phyloP scores from a whole-genome alignment of 2,113 vertebrate genomes.

The Tricholaema leucomelas region DNA sequence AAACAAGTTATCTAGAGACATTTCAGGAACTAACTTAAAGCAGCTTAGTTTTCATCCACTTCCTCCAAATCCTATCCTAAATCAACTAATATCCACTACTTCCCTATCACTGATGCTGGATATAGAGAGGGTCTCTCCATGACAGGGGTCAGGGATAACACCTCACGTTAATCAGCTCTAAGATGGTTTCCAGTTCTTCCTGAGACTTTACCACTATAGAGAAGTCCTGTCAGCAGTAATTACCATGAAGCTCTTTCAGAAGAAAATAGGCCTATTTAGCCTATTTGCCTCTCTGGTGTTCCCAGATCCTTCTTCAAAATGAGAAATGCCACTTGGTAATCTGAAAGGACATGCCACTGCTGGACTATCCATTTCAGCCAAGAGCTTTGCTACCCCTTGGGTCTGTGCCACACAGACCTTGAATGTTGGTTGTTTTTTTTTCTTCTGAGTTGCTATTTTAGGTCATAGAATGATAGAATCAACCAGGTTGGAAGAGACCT shows the following conservation, averaged over 20 bases:
- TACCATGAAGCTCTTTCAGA: not conserved
- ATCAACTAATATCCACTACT: not conserved
- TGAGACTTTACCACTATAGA: not conserved
- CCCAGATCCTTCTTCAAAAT: not conserved
- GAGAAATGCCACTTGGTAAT: not conserved
- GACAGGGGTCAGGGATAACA: constrained; percentile 32
- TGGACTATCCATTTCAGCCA: not conserved
- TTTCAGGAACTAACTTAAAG: not conserved
- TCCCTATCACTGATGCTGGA: not conserved
- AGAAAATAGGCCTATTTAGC: not conserved
- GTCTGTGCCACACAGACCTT: not conserved
- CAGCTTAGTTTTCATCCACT: not conserved
- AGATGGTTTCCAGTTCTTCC: constrained; percentile 50
- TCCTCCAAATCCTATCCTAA: not conserved
- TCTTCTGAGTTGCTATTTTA: too few relatives aligned
- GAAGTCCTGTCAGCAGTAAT: constrained; percentile 32
- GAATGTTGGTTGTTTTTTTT: too few relatives aligned
- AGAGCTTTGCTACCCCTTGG: not conserved
- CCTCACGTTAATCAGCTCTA: not conserved
- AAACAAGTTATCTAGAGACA: not conserved
- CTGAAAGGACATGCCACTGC: not conserved
- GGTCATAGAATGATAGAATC: too few relatives aligned
- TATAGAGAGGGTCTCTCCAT: not conserved
- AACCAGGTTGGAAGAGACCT: too few relatives aligned
- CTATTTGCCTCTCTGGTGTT: not conserved